Evolutionary conservation across 2,113 vertebrate genomes (phyloP).

Genomic region (Cromileptes altivelis): DNA sequence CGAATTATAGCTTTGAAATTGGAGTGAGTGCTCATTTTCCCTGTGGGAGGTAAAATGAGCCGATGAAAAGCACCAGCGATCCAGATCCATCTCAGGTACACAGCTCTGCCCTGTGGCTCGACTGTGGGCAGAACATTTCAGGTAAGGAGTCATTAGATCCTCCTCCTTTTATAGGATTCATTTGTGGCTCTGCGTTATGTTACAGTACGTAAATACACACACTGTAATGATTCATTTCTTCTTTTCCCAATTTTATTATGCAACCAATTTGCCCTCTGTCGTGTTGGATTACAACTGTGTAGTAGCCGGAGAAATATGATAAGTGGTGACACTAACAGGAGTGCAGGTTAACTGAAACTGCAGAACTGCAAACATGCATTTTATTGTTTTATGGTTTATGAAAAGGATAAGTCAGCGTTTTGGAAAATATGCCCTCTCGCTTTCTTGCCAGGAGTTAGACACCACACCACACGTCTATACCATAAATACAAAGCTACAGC

Average conservation of each 20-base stretch:
- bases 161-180: slow-evolving; percentile 30
- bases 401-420: neutral
- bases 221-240: slow-evolving; percentile 6
- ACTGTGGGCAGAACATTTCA: slow-evolving; percentile 29
- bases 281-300: neutral
- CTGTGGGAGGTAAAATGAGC: slow-evolving; percentile 82
- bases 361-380: too few relatives aligned
- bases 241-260: neutral
- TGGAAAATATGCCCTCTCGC: neutral
- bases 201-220: slow-evolving; percentile 36
- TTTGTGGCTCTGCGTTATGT: slow-evolving; percentile 18
- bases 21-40: slow-evolving; percentile 70
- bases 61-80: slow-evolving; percentile 61
- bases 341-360: neutral
- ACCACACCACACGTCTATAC: neutral
- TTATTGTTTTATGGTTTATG: neutral
- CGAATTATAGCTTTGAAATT: slow-evolving; percentile 80
- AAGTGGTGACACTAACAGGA: neutral
- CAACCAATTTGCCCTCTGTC: slow-evolving; percentile 24
- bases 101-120: slow-evolving; percentile 30
- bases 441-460: neutral
- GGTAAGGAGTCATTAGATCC: slow-evolving; percentile 36
- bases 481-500: neutral
- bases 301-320: slow-evolving; percentile 12
- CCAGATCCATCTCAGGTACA: slow-evolving; percentile 47